Percentiles rank a stretch among this genome's conserved stretches.
These are phyloP conservation scores for Drosophila parabipectinata DNA, from an alignment of 1,140 invertebrate genomes.

Conservation along the genomic window DNA sequence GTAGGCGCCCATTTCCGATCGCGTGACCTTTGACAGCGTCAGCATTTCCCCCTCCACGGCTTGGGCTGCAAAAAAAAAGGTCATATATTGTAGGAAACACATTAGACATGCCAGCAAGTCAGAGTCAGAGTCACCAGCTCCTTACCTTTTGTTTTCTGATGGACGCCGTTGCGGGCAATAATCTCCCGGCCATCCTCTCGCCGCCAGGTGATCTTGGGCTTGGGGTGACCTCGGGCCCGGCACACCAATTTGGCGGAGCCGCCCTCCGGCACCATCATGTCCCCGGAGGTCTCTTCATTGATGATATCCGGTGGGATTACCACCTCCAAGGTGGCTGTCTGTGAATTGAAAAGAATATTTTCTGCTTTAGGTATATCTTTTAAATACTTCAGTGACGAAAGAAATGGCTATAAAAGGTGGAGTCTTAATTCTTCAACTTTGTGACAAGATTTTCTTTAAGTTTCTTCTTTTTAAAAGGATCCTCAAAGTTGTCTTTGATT, in stretches of 20 bases:
- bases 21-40: slow-evolving; percentile 90
- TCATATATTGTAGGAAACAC: neutral
- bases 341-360: neutral
- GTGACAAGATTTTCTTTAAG: too few relatives aligned
- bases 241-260: slow-evolving; percentile 94
- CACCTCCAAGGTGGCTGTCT: slow-evolving; percentile 94
- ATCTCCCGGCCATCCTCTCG: slow-evolving; percentile 94
- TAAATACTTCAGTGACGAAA: too few relatives aligned
- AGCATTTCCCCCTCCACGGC: slow-evolving; percentile 91
- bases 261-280: slow-evolving; percentile 96
- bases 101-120: slow-evolving; percentile 28
- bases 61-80: slow-evolving; percentile 84
- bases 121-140: neutral
- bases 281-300: slow-evolving; percentile 93
- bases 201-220: slow-evolving; percentile 93
- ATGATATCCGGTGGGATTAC: slow-evolving; percentile 96
- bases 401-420: too few relatives aligned
- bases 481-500: too few relatives aligned
- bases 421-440: too few relatives aligned
- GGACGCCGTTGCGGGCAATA: slow-evolving; percentile 88
- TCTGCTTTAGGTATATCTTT: too few relatives aligned
- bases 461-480: too few relatives aligned
- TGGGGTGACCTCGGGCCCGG: slow-evolving; percentile 92
- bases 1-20: slow-evolving; percentile 94
- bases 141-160: slow-evolving; percentile 89